These are phyloP conservation scores for Enteromius trimaculatus DNA, from an alignment of 2,797 vertebrate species.

Conservation along the genomic window DNA sequence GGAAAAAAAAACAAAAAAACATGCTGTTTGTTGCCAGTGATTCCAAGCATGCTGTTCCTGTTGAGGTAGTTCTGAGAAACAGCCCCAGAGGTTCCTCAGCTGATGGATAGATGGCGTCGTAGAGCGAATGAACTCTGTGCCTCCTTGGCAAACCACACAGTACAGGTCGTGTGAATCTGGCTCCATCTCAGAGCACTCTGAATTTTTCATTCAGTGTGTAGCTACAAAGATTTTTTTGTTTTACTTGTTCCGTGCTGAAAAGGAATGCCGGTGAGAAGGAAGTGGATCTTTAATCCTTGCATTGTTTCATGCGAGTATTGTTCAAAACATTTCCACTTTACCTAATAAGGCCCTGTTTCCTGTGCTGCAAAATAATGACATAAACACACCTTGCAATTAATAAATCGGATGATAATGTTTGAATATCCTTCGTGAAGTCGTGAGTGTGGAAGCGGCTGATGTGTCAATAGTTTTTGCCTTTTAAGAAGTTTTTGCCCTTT, in stretches of 20 bases:
- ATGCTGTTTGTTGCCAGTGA: not conserved
- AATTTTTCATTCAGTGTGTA: slow-evolving; percentile 48
- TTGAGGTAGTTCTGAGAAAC: not conserved
- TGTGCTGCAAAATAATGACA: not conserved
- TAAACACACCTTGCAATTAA: not conserved
- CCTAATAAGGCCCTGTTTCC: slow-evolving; percentile 12
- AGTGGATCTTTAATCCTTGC: slow-evolving; percentile 47
- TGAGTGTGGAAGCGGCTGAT: not conserved
- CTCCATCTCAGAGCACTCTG: slow-evolving; percentile 51
- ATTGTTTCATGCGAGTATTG: slow-evolving; percentile 32
- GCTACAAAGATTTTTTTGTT: slow-evolving; percentile 38
- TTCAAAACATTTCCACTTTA: slow-evolving; percentile 24
- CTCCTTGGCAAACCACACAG: slow-evolving; percentile 42
- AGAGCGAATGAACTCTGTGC: slow-evolving; percentile 20
- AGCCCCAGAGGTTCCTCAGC: not conserved
- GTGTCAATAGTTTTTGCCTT: not conserved
- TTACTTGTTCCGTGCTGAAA: slow-evolving; percentile 49
- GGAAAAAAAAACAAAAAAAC: slow-evolving; percentile 19
- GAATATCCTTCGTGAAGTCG: not conserved
- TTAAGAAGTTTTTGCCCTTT: not conserved
- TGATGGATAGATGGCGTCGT: slow-evolving; percentile 11
- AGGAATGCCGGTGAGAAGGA: slow-evolving; percentile 50
- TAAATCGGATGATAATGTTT: not conserved
- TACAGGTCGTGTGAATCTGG: slow-evolving; percentile 62
- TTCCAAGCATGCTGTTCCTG: slow-evolving; percentile 13